Conservation (phyloP, 1,140 invertebrate species). For the Zaprionus lachaisei region DNA sequence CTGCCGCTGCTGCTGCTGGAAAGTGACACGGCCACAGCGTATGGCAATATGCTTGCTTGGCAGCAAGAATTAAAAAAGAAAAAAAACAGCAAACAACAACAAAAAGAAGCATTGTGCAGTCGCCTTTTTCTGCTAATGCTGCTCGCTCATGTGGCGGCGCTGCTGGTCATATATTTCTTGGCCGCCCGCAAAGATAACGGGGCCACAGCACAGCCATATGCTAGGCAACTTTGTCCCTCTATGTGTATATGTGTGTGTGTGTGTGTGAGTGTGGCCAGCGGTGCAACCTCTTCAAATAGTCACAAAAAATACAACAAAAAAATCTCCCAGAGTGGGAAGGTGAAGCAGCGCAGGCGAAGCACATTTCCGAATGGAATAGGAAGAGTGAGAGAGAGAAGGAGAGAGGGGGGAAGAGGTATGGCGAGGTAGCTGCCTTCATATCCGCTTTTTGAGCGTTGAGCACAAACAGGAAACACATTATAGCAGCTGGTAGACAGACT, state of each 20-base stretch:
- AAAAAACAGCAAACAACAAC: slow-evolving; percentile 20
- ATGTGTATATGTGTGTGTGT: not conserved
- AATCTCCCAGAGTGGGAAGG: slow-evolving; percentile 10
- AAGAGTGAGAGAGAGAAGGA: not conserved
- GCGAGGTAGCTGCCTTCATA: slow-evolving; percentile 52
- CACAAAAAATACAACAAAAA: slow-evolving; percentile 31
- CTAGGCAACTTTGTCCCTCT: slow-evolving; percentile 33
- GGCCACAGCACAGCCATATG: slow-evolving; percentile 43
- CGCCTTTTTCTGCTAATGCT: slow-evolving; percentile 60
- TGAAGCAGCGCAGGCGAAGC: slow-evolving; percentile 19
- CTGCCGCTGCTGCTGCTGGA: slow-evolving; percentile 21
- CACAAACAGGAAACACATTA: slow-evolving; percentile 83
- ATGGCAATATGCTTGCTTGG: slow-evolving; percentile 71
- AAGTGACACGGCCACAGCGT: slow-evolving; percentile 58
- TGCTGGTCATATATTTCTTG: slow-evolving; percentile 70
- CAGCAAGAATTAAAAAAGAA: slow-evolving; percentile 70
- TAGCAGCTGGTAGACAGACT: slow-evolving; percentile 81
- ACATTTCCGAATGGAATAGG: slow-evolving; percentile 33
- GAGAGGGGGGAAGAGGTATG: slow-evolving; percentile 8
- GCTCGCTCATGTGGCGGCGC: slow-evolving; percentile 47
- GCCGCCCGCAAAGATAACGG: slow-evolving; percentile 72
- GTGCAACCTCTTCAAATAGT: slow-evolving; percentile 68
- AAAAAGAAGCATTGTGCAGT: slow-evolving; percentile 28
- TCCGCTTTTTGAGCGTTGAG: slow-evolving; percentile 77
- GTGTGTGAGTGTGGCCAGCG: slow-evolving; percentile 49